These are phyloP conservation scores for Eupithecia insigniata DNA, from an alignment of 2,888 invertebrate genomes.

Conservation along the genomic window DNA sequence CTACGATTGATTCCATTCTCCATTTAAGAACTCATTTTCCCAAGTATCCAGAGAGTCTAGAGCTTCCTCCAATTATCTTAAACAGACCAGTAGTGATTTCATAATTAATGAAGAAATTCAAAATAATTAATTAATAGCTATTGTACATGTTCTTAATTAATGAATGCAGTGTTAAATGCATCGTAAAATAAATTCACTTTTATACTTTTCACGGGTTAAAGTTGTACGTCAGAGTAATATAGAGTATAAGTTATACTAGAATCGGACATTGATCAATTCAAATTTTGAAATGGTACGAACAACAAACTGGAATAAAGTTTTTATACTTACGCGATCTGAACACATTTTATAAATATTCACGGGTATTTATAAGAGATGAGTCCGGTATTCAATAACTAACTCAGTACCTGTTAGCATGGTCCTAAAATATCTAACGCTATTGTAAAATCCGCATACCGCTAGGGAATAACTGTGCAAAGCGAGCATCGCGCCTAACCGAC, in stretches of 20 bases:
- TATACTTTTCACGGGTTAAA: constrained; percentile 24
- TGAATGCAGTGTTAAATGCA: constrained; percentile 44
- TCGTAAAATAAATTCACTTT: constrained; percentile 40
- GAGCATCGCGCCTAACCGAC: too few relatives aligned
- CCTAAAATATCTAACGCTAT: too few relatives aligned
- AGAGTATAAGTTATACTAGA: background rate
- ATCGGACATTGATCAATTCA: background rate
- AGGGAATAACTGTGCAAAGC: too few relatives aligned
- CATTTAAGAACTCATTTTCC: background rate
- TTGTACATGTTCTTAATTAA: constrained; percentile 20
- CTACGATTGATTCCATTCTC: background rate
- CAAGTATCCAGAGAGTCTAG: background rate
- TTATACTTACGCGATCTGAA: too few relatives aligned
- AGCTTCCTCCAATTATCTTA: background rate
- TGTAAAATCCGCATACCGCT: too few relatives aligned
- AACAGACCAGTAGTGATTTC: background rate
- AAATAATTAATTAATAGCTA: constrained; percentile 34
- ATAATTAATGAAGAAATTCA: constrained; percentile 13
- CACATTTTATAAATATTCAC: too few relatives aligned
- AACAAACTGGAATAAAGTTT: too few relatives aligned
- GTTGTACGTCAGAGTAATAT: constrained; percentile 23
- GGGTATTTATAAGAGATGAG: too few relatives aligned
- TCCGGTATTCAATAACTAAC: too few relatives aligned
- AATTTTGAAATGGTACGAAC: background rate
- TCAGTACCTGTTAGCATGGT: too few relatives aligned